These are phyloP conservation scores for Elanus axillaris DNA, from an alignment of 2,113 vertebrate genomes.

Conservation along the genomic window DNA sequence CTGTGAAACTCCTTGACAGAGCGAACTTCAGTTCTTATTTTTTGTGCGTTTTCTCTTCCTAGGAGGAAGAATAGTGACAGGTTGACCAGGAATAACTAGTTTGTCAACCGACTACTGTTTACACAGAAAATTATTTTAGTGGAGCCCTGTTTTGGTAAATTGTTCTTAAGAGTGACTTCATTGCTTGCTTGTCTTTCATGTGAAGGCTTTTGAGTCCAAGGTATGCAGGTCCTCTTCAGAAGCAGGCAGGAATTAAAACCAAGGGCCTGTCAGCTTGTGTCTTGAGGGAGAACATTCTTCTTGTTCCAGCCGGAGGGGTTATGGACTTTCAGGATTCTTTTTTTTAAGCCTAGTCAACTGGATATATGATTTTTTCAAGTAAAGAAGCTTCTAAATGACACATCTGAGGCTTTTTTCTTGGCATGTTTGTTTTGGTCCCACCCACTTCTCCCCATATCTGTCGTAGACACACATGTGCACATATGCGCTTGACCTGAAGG, in stretches of 20 bases:
- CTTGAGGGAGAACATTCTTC: not conserved
- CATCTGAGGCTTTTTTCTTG: not conserved
- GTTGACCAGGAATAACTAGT: not conserved
- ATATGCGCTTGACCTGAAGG: not conserved
- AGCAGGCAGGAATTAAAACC: not conserved
- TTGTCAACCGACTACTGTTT: not conserved
- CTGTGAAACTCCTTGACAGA: not conserved
- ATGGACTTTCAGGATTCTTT: not conserved
- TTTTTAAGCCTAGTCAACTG: not conserved
- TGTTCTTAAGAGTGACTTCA: not conserved
- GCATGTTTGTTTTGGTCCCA: not conserved
- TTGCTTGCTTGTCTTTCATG: not conserved
- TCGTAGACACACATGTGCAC: fast-evolving
- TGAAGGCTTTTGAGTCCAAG: not conserved
- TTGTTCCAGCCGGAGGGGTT: not conserved
- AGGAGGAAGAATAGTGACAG: not conserved
- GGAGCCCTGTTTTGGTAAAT: not conserved
- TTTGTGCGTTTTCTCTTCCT: not conserved
- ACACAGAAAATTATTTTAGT: not conserved
- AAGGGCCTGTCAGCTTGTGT: not conserved
- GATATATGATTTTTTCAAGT: not conserved
- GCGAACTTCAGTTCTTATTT: not conserved
- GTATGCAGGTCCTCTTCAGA: not conserved
- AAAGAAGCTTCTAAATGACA: not conserved
- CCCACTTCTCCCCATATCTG: fast-evolving